Conservation (phyloP, 2,888 invertebrate species). For the Eupithecia pulchellata region DNA sequence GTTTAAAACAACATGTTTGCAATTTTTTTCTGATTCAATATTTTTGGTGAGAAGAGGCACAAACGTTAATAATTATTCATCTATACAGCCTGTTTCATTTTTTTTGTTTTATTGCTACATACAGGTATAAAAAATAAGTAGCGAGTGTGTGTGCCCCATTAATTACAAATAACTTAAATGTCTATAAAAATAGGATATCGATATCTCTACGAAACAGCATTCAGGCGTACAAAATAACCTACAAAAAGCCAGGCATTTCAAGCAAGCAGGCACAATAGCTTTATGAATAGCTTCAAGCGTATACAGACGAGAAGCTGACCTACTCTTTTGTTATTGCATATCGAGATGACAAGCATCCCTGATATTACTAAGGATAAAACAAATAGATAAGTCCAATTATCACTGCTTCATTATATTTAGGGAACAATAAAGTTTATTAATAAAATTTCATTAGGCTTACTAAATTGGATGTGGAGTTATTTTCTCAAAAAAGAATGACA, state of each 20-base stretch:
- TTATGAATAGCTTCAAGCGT: background rate
- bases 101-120: too few relatives aligned
- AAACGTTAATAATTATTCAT: too few relatives aligned
- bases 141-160: too few relatives aligned
- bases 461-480: background rate
- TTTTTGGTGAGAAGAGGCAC: background rate
- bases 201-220: background rate
- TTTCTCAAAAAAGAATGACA: background rate
- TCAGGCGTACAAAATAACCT: background rate
- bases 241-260: background rate
- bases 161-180: background rate
- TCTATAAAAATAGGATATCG: background rate
- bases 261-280: background rate
- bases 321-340: background rate
- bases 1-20: background rate
- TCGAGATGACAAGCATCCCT: background rate
- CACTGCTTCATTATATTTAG: background rate
- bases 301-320: conserved; percentile 1
- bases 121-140: too few relatives aligned
- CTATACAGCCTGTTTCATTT: too few relatives aligned
- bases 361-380: background rate
- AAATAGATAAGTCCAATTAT: background rate
- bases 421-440: background rate
- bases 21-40: background rate
- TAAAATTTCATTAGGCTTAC: background rate